Conservation (phyloP, 2,113 vertebrate species). For the Hyperopisus bebe region DNA sequence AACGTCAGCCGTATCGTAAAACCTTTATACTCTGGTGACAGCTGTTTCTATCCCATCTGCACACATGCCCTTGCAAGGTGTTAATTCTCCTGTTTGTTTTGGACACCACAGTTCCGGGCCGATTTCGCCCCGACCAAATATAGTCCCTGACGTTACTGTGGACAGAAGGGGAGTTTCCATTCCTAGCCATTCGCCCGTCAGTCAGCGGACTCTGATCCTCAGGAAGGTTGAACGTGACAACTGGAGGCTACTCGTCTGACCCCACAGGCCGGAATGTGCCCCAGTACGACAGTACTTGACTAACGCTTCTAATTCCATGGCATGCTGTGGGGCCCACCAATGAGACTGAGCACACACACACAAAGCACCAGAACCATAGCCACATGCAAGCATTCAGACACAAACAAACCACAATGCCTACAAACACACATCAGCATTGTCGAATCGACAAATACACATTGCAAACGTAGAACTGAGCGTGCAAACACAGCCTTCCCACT, state of each 20-base stretch:
- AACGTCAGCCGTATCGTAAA: background rate
- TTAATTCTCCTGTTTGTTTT: conserved; percentile 2
- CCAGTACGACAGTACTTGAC: background rate
- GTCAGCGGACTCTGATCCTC: background rate
- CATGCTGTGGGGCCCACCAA: background rate
- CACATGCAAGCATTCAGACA: background rate
- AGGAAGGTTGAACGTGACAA: background rate
- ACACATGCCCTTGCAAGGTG: conserved; percentile 5
- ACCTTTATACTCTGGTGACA: background rate
- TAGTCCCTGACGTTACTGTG: background rate
- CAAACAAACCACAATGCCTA: background rate
- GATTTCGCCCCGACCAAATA: background rate
- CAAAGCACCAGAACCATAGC: background rate
- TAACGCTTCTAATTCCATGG: background rate
- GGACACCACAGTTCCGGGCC: background rate
- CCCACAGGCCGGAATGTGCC: background rate
- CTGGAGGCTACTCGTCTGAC: background rate
- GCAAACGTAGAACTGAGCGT: background rate
- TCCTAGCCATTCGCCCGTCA: background rate
- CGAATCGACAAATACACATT: background rate
- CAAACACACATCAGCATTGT: background rate
- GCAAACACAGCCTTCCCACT: background rate
- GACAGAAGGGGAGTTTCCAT: background rate
- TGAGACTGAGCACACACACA: background rate
- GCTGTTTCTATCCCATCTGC: background rate